These are phyloP conservation scores for Amphiduros pacificus DNA, from an alignment of 2,888 invertebrate genomes.

Conservation along the genomic window DNA sequence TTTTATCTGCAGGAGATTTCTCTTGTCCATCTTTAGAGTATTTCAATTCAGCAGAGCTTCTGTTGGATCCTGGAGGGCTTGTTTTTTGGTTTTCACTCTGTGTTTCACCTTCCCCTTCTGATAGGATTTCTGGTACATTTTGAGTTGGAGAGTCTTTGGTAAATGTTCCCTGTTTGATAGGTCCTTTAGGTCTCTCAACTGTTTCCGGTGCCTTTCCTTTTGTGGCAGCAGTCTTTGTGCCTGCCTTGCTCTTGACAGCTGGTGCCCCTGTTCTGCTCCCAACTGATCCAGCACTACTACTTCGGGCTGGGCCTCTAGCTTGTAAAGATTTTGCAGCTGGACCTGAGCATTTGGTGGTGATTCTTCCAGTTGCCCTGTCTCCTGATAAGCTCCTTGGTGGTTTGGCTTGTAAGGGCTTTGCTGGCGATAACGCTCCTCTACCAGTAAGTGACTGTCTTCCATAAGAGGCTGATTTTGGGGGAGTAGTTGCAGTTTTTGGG, in stretches of 20 bases:
- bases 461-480: too few relatives aligned
- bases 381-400: too few relatives aligned
- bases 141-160: conserved; percentile 71
- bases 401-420: too few relatives aligned
- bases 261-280: conserved; percentile 34
- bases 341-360: conserved; percentile 21
- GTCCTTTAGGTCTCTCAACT: conserved; percentile 40
- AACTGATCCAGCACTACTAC: conserved; percentile 32
- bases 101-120: conserved; percentile 23
- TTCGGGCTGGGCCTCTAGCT: conserved; percentile 16
- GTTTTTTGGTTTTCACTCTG: neutral
- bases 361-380: conserved; percentile 15
- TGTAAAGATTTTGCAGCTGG: neutral
- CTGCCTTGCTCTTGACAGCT: conserved; percentile 46
- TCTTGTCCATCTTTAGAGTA: conserved; percentile 16
- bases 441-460: too few relatives aligned
- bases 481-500: conserved; percentile 3
- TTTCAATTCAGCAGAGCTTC: conserved; percentile 14
- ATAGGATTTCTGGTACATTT: conserved; percentile 35
- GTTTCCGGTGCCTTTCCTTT: conserved; percentile 6
- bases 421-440: too few relatives aligned
- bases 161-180: conserved; percentile 85
- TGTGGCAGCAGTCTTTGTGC: neutral
- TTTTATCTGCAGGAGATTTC: conserved; percentile 9
- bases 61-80: conserved; percentile 2